Evolutionary conservation across 2,888 invertebrate species (phyloP), one percentile per base, ranked within the genome.

Genomic region (Caradrina clavipalpis): DNA sequence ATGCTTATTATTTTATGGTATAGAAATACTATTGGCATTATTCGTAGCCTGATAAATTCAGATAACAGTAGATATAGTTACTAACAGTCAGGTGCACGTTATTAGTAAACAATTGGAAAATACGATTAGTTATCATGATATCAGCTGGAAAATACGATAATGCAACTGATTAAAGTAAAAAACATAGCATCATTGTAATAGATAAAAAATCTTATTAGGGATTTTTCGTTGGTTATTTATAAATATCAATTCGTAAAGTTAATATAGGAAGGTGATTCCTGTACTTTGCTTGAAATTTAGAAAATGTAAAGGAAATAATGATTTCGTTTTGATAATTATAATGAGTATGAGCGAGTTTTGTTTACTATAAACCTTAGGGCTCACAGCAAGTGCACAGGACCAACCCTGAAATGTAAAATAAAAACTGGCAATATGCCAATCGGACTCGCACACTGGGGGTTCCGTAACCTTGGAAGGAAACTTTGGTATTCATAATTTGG

Each of bases 81-180:
- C 6, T 13, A 26, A 8, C 21, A 21, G 35, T 51, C 47, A 56
- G 50, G 50, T 42, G 49, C 35, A 59, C 35, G 39, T 69, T 57
- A 69, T 72, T 69, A 55, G 76, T 76, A 74, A 74, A 74, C 76
- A 76, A 69, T 62, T 74, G 45, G 50, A 59, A 73, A 66, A 55
- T 50, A 55, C 35, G 76, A 67, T 60, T 56, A 31, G n/a, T 26
- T 77, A 63, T 76, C 62, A 45, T 11, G 39, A 19, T 76, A 67
- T 73, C 73, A 60, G 50, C 21, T 62, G 54, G 55, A 65, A 76
- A 47, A 59, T 35, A 42, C 51, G 76, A 76, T 76, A 60, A 60
- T 60, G 64, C 53, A 64, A 75, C 22, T 64, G 70, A 75, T 75
- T 69, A 60, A 19, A 69, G 50, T 42, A 17, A 59, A 71, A 69